Conservation (phyloP, 2,797 vertebrate species). For the Rhabdomys pumilio region DNA sequence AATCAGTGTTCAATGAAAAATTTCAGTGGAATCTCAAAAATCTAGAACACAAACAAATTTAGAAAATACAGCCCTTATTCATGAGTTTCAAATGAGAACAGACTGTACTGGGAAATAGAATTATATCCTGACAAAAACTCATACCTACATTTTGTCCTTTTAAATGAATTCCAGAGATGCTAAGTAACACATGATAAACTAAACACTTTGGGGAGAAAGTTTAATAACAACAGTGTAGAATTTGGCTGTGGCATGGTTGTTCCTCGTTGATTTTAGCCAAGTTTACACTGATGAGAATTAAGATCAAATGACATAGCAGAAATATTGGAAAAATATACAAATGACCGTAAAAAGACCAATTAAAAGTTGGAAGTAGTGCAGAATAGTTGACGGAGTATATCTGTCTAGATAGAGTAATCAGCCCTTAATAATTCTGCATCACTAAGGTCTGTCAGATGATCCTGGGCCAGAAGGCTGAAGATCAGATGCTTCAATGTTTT, state of each 20-base stretch:
- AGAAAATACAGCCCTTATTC: neutral
- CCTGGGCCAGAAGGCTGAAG: too few relatives aligned
- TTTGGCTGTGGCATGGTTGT: neutral
- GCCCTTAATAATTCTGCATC: too few relatives aligned
- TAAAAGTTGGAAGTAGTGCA: neutral
- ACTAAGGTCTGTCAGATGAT: too few relatives aligned
- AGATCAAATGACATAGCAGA: neutral
- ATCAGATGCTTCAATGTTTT: too few relatives aligned
- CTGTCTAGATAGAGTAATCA: too few relatives aligned
- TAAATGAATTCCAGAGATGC: neutral
- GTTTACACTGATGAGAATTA: neutral
- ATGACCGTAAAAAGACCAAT: neutral
- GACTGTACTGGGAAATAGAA: neutral
- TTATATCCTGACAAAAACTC: neutral
- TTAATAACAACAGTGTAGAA: neutral
- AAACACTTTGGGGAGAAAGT: neutral
- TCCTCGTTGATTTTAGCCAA: neutral
- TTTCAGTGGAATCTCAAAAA: neutral
- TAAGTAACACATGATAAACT: neutral
- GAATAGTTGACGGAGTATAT: too few relatives aligned
- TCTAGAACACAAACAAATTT: neutral
- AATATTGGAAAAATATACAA: neutral
- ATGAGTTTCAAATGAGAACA: neutral
- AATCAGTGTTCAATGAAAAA: neutral
- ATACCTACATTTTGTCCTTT: neutral